Percentiles rank a stretch among this genome's conserved stretches.
phyloP scores from a whole-genome alignment of 2,797 vertebrate genomes.

The Antrozous pallidus region DNA sequence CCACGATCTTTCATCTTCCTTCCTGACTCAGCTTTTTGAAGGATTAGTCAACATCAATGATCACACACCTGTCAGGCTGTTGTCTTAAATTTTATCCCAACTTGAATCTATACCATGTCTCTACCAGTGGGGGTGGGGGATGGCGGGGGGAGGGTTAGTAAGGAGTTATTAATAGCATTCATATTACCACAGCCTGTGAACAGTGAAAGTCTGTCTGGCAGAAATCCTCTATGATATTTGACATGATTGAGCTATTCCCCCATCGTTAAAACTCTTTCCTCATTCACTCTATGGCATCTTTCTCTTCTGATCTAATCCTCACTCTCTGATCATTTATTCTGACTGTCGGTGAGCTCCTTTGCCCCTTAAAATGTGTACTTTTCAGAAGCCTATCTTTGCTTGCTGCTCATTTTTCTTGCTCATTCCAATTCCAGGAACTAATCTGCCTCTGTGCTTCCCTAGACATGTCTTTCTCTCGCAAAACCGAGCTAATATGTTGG shows the following conservation, averaged over 20 bases:
- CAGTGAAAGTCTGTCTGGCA: background rate
- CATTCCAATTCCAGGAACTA: background rate
- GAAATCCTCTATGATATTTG: background rate
- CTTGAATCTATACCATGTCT: background rate
- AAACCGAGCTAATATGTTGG: background rate
- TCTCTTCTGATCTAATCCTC: background rate
- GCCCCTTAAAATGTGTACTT: background rate
- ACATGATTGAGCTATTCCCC: rapidly evolving
- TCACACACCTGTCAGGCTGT: background rate
- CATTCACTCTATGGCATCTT: background rate
- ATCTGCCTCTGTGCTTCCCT: background rate
- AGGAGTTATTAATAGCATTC: background rate
- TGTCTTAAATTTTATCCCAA: background rate
- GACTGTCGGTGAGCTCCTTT: background rate
- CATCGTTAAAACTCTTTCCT: background rate
- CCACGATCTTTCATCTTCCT: background rate
- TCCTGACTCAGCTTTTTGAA: background rate
- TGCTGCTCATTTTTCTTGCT: background rate
- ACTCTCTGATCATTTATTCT: background rate
- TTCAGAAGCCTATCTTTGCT: background rate
- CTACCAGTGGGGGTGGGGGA: background rate
- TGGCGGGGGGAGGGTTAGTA: background rate
- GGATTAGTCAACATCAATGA: background rate
- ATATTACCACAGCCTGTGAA: background rate
- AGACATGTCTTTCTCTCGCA: background rate